Conservation (phyloP, 2,113 vertebrate species). For the Geococcyx californianus region DNA sequence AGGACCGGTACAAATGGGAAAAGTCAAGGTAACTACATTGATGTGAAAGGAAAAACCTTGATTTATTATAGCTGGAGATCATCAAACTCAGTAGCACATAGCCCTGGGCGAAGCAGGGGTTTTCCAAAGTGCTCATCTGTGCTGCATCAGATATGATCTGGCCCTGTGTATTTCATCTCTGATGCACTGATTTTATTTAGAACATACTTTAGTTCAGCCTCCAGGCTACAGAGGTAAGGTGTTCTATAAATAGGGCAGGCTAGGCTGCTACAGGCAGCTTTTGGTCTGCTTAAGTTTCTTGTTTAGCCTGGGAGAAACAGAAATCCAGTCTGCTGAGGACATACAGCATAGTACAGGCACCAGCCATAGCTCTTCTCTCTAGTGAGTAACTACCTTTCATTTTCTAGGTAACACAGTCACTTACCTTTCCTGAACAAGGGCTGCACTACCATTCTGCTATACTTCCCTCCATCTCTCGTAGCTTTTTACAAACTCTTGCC, state of each 20-base stretch:
- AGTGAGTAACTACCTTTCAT: constrained; percentile 42
- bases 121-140: not conserved
- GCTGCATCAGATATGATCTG: not conserved
- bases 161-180: not conserved
- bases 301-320: constrained; percentile 40
- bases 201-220: constrained; percentile 34
- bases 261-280: constrained; percentile 67
- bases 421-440: not conserved
- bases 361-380: constrained; percentile 50
- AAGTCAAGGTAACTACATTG: not conserved
- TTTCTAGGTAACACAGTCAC: constrained; percentile 43
- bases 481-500: not conserved
- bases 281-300: constrained; percentile 71
- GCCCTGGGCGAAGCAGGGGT: not conserved
- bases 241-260: constrained; percentile 75
- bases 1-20: not conserved
- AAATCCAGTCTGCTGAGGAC: constrained; percentile 57
- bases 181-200: constrained; percentile 27
- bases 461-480: not conserved
- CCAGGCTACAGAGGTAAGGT: constrained; percentile 66
- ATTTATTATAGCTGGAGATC: not conserved
- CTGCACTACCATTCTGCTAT: not conserved
- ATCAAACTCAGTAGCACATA: not conserved
- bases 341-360: constrained; percentile 34
- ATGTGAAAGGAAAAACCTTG: not conserved